phyloP scores from a whole-genome alignment of 1,140 invertebrate genomes.

The Drosophila ananassae region DNA sequence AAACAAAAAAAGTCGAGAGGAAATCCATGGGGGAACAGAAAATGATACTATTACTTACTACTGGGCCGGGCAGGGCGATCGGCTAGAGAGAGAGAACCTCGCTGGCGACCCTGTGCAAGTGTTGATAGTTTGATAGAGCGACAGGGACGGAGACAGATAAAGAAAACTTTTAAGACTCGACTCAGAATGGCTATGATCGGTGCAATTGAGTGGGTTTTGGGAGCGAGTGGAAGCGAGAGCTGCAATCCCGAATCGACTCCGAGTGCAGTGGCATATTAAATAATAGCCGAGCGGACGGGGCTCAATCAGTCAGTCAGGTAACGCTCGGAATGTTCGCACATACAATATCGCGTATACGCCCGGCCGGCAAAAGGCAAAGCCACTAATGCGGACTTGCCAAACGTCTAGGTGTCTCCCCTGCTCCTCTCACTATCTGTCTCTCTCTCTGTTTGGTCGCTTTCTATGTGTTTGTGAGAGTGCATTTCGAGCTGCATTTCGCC shows the following conservation, averaged over 20 bases:
- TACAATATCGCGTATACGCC: slow-evolving; percentile 70
- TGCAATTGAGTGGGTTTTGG: slow-evolving; percentile 22
- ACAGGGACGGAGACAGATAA: slow-evolving; percentile 23
- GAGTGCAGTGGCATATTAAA: slow-evolving; percentile 54
- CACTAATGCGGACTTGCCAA: slow-evolving; percentile 41
- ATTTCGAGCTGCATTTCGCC: slow-evolving; percentile 50
- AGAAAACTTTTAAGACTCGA: slow-evolving; percentile 32
- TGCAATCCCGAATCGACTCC: neutral
- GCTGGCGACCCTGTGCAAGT: slow-evolving; percentile 10
- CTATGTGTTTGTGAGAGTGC: slow-evolving; percentile 38
- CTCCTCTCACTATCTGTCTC: neutral
- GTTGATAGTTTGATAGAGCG: slow-evolving; percentile 36
- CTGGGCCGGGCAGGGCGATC: neutral
- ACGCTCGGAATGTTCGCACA: slow-evolving; percentile 58
- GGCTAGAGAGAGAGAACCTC: slow-evolving; percentile 2
- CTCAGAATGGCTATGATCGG: slow-evolving; percentile 30
- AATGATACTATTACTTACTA: slow-evolving; percentile 8
- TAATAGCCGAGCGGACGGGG: slow-evolving; percentile 57
- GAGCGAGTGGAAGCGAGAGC: slow-evolving; percentile 1
- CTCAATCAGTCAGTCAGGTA: slow-evolving; percentile 56
- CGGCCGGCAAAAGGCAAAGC: slow-evolving; percentile 54
- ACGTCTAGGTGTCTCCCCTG: slow-evolving; percentile 19
- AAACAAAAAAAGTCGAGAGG: slow-evolving; percentile 37
- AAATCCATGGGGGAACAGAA: slow-evolving; percentile 15
- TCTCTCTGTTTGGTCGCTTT: neutral